Evolutionary conservation across 2,797 vertebrate genomes (phyloP), one percentile per base, ranked within the genome.

Genomic region (Synaphobranchus kaupii): DNA sequence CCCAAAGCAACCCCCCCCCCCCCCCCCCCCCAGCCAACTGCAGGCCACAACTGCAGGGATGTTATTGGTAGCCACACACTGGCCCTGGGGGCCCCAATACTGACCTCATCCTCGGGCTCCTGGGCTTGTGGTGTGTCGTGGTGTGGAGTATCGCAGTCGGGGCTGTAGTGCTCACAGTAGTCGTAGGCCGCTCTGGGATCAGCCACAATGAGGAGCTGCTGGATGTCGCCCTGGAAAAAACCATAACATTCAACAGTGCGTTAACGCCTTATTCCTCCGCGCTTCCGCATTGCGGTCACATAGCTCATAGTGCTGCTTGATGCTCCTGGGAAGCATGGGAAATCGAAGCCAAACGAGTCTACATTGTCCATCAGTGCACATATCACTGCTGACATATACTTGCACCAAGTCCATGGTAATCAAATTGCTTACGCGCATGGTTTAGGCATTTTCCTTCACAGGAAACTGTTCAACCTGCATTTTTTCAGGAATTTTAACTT

Each of bases 81-180:
- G 87, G 93, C 94, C 89, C 96, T 84, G 31, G 10, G 60, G 85
- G 22, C 5, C 73, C 71, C 87, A 9, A 86, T 85, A 93, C 96
- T 94, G 85, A 96, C 98, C 90, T 97, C 97, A 0, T 94, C 94
- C 89, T 96, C 95, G 25, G 98, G 97, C 92, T 99, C 97, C 93
- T 99, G 98, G 81, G 98, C 98, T 92, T 99, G 99, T 50, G 97
- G 97, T 50, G 94, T 93, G 92, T 96, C 96, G 84, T 97, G 96
- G 90, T 96, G 96, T 58, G 97, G 97, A 81, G 96, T 97, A 93
- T 98, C 97, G 95, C 99, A 99, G 95, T 99, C 98, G 0, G 98
- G 98, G 92, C 98, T 99, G 89, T 98, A 99, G 95, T 98, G 97
- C 94, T 99, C 98, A 94, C 99, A 99, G 94, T 99, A 99, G 95